Evolutionary conservation across 23 tunicate species (phyloP), one percentile per base, ranked within the genome.

Genomic region (Diplosoma virens): DNA sequence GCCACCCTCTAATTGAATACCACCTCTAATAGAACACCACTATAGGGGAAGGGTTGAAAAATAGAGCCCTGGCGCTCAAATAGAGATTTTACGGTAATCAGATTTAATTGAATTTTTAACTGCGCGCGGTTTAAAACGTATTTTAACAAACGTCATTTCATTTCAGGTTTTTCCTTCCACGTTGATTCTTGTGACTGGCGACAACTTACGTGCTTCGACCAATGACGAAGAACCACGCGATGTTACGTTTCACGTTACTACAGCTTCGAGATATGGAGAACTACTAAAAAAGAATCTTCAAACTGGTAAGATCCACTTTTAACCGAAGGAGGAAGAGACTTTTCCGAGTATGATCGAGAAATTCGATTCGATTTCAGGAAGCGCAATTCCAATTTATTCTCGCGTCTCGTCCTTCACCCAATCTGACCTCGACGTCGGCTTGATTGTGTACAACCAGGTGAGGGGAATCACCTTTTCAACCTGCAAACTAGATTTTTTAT

Each of bases 371-470:
- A n/a, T n/a, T n/a, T n/a, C n/a, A n/a, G n/a, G n/a, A n/a, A n/a
- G n/a, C n/a, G n/a, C n/a, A n/a, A n/a, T n/a, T n/a, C n/a, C n/a
- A n/a, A n/a, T n/a, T n/a, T n/a, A n/a, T n/a, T n/a, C n/a, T n/a
- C n/a, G n/a, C n/a, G n/a, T 0, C 66, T 20, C 25, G 17, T 5
- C 32, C 11, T 89, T 89, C 47, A 60, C 84, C 0, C 96, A 81
- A 47, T 31, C 35, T n/a, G 88, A 89, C 21, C 47, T 89, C 3
- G 54, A 89, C 29, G 76, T 71, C 3, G 81, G 81, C 18, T 5
- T 48, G 11, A 37, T 89, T 1, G 56, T 58, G 29, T 89, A 58
- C 81, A 71, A 77, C 34, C 96, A 89, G 84, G 96, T 89, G 33
- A 48, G 14, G 25, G 21, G 21, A n/a, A 9, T 58, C 20, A n/a